Evolutionary conservation across 2,113 vertebrate species (phyloP).

Genomic region (Siniperca knerii): DNA sequence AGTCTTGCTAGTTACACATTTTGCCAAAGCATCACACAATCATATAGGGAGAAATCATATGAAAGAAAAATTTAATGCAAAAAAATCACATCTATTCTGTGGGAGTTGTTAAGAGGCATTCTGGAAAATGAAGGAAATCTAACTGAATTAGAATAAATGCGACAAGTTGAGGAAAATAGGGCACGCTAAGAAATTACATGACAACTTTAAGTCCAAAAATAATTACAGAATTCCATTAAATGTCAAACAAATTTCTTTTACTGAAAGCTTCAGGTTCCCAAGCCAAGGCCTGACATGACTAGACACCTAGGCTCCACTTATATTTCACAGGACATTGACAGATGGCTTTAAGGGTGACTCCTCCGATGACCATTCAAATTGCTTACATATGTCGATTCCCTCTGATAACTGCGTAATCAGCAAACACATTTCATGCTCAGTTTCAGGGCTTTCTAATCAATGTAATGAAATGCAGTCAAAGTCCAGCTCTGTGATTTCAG

Average conservation of each 20-base stretch:
- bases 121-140: background rate
- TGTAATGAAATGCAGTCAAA: constrained; percentile 70
- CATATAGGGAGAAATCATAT: too few species aligned
- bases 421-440: constrained; percentile 72
- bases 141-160: background rate
- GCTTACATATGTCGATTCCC: constrained; percentile 64
- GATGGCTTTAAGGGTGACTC: constrained; percentile 35
- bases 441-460: constrained; percentile 75
- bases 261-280: background rate
- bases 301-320: constrained; percentile 37
- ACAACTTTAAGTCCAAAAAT: background rate
- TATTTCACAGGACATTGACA: constrained; percentile 29
- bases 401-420: constrained; percentile 65
- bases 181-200: background rate
- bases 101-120: background rate
- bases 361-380: constrained; percentile 64
- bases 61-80: background rate
- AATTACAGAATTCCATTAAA: background rate
- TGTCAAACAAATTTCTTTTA: constrained; percentile 2
- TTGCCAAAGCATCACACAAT: background rate
- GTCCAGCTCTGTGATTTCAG: constrained; percentile 45
- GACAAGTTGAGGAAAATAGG: background rate
- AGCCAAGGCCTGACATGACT: background rate
- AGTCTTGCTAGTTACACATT: background rate
- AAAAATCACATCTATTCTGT: background rate